Evolutionary conservation across 2,888 invertebrate genomes (phyloP).

Genomic region (Lepidocyrtoides sp.): DNA sequence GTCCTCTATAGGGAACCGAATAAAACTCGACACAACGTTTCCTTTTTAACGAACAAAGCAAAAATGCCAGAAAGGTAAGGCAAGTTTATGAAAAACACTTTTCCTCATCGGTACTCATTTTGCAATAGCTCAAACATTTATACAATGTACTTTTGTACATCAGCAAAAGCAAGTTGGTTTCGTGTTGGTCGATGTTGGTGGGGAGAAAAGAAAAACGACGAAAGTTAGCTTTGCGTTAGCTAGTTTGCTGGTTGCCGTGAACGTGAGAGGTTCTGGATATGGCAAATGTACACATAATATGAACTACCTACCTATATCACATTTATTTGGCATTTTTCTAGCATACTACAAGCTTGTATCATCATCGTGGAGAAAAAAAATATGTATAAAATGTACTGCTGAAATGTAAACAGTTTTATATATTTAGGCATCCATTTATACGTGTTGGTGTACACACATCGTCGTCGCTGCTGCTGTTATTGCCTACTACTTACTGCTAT

Average conservation of each 20-base stretch:
- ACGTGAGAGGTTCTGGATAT: constrained; percentile 54
- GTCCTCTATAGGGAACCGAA: constrained; percentile 37
- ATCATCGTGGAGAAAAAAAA: no score
- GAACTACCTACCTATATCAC: no score
- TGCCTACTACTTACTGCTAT: not conserved
- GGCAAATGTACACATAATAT: not conserved
- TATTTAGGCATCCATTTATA: not conserved
- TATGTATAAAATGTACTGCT: not conserved
- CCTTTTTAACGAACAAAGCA: constrained; percentile 46
- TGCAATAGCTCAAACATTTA: no score
- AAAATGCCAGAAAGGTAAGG: not conserved
- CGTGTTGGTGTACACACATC: not conserved
- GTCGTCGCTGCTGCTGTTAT: not conserved
- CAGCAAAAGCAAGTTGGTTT: constrained; percentile 20
- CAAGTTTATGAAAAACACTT: constrained; percentile 21
- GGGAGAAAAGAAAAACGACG: constrained; percentile 71
- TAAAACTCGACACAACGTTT: constrained; percentile 38
- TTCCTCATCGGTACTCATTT: not conserved
- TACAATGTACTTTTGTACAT: not conserved
- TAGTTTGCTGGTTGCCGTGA: constrained; percentile 67
- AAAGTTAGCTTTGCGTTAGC: constrained; percentile 8
- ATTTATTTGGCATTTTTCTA: no score
- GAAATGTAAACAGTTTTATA: not conserved
- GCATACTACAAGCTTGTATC: no score
- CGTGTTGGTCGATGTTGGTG: not conserved